Evolutionary conservation across 2,113 vertebrate species (phyloP).

Genomic region (Megaptera novaeangliae): DNA sequence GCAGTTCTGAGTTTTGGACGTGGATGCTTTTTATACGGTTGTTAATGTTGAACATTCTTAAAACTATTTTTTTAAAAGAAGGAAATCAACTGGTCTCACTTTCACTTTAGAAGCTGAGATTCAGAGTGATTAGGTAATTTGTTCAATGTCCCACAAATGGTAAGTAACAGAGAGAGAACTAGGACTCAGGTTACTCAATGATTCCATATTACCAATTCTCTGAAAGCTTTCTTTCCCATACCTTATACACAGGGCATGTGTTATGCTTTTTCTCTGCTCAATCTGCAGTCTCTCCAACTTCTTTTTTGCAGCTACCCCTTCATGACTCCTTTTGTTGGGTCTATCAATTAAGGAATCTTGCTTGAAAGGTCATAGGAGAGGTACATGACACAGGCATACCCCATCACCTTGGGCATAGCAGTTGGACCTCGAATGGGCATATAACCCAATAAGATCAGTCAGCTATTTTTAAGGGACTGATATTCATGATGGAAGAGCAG

Average conservation of each 20-base stretch:
- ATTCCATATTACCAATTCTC: not conserved
- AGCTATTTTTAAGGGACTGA: not conserved
- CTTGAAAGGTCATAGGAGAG: not conserved
- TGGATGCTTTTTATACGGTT: conserved; percentile 92
- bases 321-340: not conserved
- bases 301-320: not conserved
- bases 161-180: not conserved
- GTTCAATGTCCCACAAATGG: not conserved
- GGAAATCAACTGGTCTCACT: not conserved
- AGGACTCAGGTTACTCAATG: not conserved
- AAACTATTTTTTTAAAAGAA: conserved; percentile 83
- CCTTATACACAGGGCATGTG: not conserved
- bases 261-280: not conserved
- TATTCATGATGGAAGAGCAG: not conserved
- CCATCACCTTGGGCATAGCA: not conserved
- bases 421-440: not conserved
- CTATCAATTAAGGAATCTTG: not conserved
- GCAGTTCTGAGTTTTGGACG: conserved; percentile 85
- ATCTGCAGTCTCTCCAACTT: not conserved
- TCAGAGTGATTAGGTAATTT: not conserved
- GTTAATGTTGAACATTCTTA: conserved; percentile 92
- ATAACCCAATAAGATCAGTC: not conserved
- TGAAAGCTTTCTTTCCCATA: not conserved
- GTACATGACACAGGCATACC: not conserved
- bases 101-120: not conserved